Evolutionary conservation across 2,113 vertebrate genomes (phyloP), one percentile per base, ranked within the genome.

Genomic region (Myotis yumanensis): DNA sequence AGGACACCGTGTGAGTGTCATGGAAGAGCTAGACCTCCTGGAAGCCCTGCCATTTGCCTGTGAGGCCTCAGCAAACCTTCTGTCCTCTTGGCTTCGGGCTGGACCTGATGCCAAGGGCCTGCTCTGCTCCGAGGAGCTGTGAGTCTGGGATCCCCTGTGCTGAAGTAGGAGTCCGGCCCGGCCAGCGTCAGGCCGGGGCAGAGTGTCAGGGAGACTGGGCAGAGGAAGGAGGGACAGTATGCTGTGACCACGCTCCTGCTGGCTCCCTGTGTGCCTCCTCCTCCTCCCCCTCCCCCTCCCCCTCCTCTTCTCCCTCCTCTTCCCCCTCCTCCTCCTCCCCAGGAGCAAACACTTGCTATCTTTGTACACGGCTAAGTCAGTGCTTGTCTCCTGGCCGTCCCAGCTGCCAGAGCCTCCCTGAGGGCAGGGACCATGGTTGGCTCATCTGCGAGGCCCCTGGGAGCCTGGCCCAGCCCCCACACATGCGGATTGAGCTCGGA

Each of bases 241-340:
- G 35, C n/a, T 3, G 30, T 9, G 35, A 43, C 35, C 1, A 0
- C 11, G 3, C 23, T 51, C 37, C 0, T 0, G 0, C 35, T 3
- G 30, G 37, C 30, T 43, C 40, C 80, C 43, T 4, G 35, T 2
- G 10, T 6, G 5, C 43, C 76, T 32, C 54, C 54, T 57, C 54
- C 7, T 20, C 52, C 52, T 23, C 22, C 57, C 66, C 62, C 90
- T 52, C 12, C 43, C 11, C 72, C 40, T 25, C 43, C 82, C 52
- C 25, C 51, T 11, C 73, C 43, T 40, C n/a, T n/a, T n/a, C n/a
- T n/a, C n/a, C 25, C 30, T n/a, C 62, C 86, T 12, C 48, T 10
- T 66, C 40, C 25, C 35, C 86, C 59, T 20, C 48, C 11, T 68
- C 43, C 43, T 9, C 73, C 37, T n/a, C 32, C 43, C 66, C 86